phyloP scores from a whole-genome alignment of 2,888 invertebrate genomes.

The Villa cingulata region DNA sequence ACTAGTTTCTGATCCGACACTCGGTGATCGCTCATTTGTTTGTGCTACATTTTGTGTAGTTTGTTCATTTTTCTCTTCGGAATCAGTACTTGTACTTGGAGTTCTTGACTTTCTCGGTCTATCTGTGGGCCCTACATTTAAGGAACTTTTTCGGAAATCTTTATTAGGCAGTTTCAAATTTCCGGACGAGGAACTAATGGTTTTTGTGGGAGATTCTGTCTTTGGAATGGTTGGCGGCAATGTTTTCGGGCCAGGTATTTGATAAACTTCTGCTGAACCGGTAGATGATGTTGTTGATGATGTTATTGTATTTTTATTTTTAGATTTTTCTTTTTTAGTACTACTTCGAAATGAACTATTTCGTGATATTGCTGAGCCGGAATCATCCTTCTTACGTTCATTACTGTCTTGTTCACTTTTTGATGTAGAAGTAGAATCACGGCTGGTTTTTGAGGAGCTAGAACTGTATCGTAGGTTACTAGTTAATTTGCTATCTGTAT shows the following conservation, averaged over 20 bases:
- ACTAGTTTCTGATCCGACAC: conserved; percentile 38
- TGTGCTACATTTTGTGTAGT: conserved; percentile 14
- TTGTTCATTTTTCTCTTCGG: conserved; percentile 21
- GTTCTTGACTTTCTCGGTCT: conserved; percentile 33
- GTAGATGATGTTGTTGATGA: conserved; percentile 8
- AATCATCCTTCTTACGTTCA: conserved; percentile 17
- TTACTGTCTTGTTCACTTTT: conserved; percentile 16
- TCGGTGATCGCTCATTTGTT: conserved; percentile 35
- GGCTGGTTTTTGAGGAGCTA: conserved; percentile 16
- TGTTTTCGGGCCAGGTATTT: conserved; percentile 14
- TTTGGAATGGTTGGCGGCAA: conserved; percentile 24
- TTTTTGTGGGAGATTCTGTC: conserved; percentile 32
- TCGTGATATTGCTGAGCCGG: conserved; percentile 3
- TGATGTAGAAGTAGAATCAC: conserved; percentile 4
- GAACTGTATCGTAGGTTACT: conserved; percentile 10
- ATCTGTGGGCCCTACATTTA: conserved; percentile 47
- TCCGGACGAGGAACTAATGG: conserved; percentile 36
- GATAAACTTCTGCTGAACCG: background rate
- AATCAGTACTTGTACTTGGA: conserved; percentile 31
- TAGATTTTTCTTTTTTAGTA: background rate
- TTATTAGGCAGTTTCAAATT: conserved; percentile 45
- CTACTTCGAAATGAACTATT: conserved; percentile 5
- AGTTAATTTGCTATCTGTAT: conserved; percentile 37
- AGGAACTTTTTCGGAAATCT: conserved; percentile 58
- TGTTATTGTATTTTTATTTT: conserved; percentile 1